phyloP scores from a whole-genome alignment of 2,113 vertebrate species.

The Bostrychus sinensis region DNA sequence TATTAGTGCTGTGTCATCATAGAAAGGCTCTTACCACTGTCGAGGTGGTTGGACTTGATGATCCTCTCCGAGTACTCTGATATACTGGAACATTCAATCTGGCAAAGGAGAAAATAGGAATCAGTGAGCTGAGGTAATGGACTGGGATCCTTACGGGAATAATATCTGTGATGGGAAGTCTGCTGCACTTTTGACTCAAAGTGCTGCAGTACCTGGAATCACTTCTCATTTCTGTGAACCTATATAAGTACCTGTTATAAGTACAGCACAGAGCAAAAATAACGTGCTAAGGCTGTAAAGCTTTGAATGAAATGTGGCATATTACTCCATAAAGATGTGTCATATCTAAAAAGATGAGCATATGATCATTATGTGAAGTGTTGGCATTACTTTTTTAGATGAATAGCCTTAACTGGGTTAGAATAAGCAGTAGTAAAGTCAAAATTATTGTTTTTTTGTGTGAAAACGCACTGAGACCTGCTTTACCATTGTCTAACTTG shows the following conservation, averaged over 20 bases:
- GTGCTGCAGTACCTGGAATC: background rate
- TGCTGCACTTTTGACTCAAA: background rate
- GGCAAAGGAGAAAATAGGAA: conserved; percentile 24
- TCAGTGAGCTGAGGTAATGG: background rate
- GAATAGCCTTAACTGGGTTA: too few relatives aligned
- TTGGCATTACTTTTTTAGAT: too few relatives aligned
- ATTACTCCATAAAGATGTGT: too few relatives aligned
- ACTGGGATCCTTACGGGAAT: conserved; percentile 5
- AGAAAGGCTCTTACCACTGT: conserved; percentile 86
- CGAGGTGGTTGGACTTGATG: conserved; percentile 97
- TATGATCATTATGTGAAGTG: too few relatives aligned
- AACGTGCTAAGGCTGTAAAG: background rate
- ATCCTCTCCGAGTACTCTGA: conserved; percentile 98
- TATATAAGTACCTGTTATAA: too few relatives aligned
- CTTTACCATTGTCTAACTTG: too few relatives aligned
- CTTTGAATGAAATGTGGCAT: too few relatives aligned
- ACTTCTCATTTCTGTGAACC: conserved; percentile 4
- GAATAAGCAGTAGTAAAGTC: too few relatives aligned
- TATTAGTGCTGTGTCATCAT: conserved; percentile 15
- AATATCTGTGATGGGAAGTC: background rate
- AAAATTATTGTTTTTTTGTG: too few relatives aligned
- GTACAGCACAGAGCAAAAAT: background rate
- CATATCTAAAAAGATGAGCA: too few relatives aligned
- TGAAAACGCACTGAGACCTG: too few relatives aligned
- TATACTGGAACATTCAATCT: conserved; percentile 99